Evolutionary conservation across 2,797 vertebrate species (phyloP), one percentile per base, ranked within the genome.

Genomic region (Leptoclinus maculatus): DNA sequence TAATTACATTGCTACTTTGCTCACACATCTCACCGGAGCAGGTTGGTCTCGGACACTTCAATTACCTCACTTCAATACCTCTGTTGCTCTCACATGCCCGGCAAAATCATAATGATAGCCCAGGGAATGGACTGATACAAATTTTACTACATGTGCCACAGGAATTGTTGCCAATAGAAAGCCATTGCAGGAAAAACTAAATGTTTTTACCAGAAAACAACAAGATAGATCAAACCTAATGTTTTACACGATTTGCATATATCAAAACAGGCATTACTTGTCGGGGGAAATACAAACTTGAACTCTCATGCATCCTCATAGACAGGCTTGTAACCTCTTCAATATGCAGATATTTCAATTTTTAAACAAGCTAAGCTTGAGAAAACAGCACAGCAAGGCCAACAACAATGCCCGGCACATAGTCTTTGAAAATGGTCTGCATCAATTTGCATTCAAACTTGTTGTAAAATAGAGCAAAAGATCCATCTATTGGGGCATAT

Each of bases 391-490:
- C 11, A 65, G 71, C 78, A 85, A 90, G 85, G 88, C 68, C 86
- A 76, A 60, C 67, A 38, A 84, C 83, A 90, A 87, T 71, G 60
- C 21, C 58, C 27, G 3, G 53, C 76, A 66, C 66, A 76, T 71
- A 83, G 53, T 77, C 74, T 76, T 82, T 76, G 27, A 63, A 83
- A 88, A 88, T 9, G 63, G 77, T 74, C 84, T 79, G 84, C 81
- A 86, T 90, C 83, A 74, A 94, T 95, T 94, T 95, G 91, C 92
- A 95, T 94, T 95, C 85, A 93, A 93, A 92, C 86, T 90, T 92
- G 91, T 88, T 82, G 43, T 78, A 86, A 88, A 84, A 84, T 76
- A 80, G 86, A 88, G 87, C 78, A 86, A 87, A 81, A 88, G 82
- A 90, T 83, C 83, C 80, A 91, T 94, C 91, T 93, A 89, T 83